phyloP scores from a whole-genome alignment of 1,140 invertebrate genomes.

The Brachionus angularis region DNA sequence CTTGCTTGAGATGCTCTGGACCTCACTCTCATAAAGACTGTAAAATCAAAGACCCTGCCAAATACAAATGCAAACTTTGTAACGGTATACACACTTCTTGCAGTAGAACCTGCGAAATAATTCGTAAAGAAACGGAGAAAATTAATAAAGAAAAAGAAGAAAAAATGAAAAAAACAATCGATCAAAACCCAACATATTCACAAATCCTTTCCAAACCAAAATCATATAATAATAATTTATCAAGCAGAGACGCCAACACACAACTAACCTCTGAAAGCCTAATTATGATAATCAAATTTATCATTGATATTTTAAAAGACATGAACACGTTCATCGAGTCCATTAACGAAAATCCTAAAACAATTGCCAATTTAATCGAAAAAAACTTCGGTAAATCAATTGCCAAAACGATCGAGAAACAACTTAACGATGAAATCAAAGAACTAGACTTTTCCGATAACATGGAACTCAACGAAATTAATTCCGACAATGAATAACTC shows the following conservation, averaged over 20 bases:
- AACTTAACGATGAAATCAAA: background rate
- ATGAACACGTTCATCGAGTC: background rate
- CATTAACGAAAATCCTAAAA: slow-evolving; percentile 5
- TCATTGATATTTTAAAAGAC: background rate
- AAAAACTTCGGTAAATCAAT: background rate
- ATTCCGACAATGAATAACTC: no score
- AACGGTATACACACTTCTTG: background rate
- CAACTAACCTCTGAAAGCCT: background rate
- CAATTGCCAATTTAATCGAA: background rate
- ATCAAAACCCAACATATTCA: slow-evolving; percentile 10
- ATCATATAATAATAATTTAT: no score
- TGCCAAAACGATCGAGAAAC: no score
- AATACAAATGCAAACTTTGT: background rate
- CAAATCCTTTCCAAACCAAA: no score
- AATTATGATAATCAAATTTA: background rate
- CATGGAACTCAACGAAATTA: no score
- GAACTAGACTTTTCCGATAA: background rate
- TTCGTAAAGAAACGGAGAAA: background rate
- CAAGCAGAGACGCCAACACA: background rate
- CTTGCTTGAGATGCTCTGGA: background rate
- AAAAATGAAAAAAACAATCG: slow-evolving; percentile 1
- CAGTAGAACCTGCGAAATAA: background rate
- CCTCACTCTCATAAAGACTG: background rate
- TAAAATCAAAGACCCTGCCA: background rate
- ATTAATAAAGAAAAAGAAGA: background rate